Conservation (phyloP, 2,888 invertebrate genomes). For the Hipparchia semele region DNA sequence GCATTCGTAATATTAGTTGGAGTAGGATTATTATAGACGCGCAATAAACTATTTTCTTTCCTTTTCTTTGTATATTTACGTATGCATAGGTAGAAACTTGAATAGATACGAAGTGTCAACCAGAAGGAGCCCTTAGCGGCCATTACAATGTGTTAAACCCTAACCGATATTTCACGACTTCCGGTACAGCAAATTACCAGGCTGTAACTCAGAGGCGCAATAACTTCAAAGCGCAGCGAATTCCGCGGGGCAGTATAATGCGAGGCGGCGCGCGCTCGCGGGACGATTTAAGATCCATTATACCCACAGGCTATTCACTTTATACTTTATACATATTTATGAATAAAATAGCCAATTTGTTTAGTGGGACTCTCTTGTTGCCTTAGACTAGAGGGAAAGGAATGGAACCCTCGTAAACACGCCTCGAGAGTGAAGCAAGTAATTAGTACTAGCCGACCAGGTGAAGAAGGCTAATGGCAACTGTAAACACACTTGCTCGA, state of each 20-base stretch:
- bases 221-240: slow-evolving; percentile 47
- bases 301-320: slow-evolving; percentile 62
- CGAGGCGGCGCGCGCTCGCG: slow-evolving; percentile 25
- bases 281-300: slow-evolving; percentile 70
- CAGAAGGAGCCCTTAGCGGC: too few relatives aligned
- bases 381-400: not conserved
- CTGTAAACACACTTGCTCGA: too few relatives aligned
- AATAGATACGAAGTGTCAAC: too few relatives aligned
- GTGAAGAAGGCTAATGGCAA: too few relatives aligned
- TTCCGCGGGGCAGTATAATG: slow-evolving; percentile 5
- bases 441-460: too few relatives aligned
- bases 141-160: slow-evolving; percentile 24
- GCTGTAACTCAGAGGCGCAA: slow-evolving; percentile 60
- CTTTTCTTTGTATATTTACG: too few relatives aligned
- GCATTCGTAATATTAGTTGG: too few relatives aligned
- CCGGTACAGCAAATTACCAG: slow-evolving; percentile 63
- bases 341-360: slow-evolving; percentile 63
- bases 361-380: slow-evolving; percentile 23
- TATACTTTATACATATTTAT: slow-evolving; percentile 63
- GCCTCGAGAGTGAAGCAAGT: not conserved
- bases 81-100: too few relatives aligned
- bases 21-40: too few relatives aligned
- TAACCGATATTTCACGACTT: slow-evolving; percentile 50
- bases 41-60: too few relatives aligned
- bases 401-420: not conserved